phyloP scores from a whole-genome alignment of 2,113 vertebrate genomes.

The rabbit (Oryctolagus cuniculus) region mOryCun1.1 NC_091436.1:6617001-6617500 shows the following conservation, averaged over 20 bases:
- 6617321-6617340: constrained; percentile 37
- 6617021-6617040: fast-evolving
- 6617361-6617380: constrained; percentile 28
- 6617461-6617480: constrained; percentile 4
- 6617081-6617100: not conserved
- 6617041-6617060: not conserved
- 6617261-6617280: not conserved
- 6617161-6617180: not conserved
- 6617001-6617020: no score
- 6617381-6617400: constrained; percentile 39
- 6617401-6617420: not conserved
- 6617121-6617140: no score
- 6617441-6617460: not conserved
- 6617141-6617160: not conserved
- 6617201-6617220: not conserved
- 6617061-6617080: fast-evolving
- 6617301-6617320: not conserved
- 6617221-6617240: constrained; percentile 13
- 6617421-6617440: not conserved
- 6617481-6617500: not conserved
- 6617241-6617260: not conserved
- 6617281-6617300: not conserved
- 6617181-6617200: not conserved
- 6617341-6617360: not conserved
- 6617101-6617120: not conserved